Base-by-base conservation (phyloP, 2,797 vertebrate genomes). In the Premnoplex brunnescens region DNA sequence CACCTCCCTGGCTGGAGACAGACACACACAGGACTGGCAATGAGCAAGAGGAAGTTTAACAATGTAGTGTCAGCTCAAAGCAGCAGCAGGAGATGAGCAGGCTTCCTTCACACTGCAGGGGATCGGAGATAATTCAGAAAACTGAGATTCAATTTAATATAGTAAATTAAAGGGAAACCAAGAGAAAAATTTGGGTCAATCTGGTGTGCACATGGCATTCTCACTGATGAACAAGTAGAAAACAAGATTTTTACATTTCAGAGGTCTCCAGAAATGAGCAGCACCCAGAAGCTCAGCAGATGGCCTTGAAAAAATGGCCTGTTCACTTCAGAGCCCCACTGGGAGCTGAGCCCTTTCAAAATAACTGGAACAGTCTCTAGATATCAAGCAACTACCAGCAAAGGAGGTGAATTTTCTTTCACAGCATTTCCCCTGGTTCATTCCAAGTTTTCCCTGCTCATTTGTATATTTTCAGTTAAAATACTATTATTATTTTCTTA, bases 271-370 rank as follows among this genome's bases (percentile, higher is more conserved):
- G 63, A 88, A 95, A 94, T n/a, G 51, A 95, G 43, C 90, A 93
- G 63, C 71, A 91, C 71, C 85, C 79, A 96, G 66, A 55, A 94
- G 73, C 89, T 92, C 73, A 96, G 89, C 92, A 97, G 93, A 96
- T 86, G 91, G 89, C 85, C 82, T 82, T 85, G 67, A 76, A 84
- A 87, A 97, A 93, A 63, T 0, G 44, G 74, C 83, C 91, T 86
- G 62, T 78, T 96, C 81, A 51, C 58, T 89, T 83, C 77, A 85
- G 85, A 95, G 76, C 21, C 85, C 85, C 89, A 89, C 43, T 88
- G 76, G 66, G 69, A 97, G 79, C 85, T 58, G 44, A 95, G 73
- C 37, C 87, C 85, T 95, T 92, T 81, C 82, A 69, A 81, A 95
- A 81, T 86, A 92, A 85, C 85, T 90, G 92, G 73, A 93, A 92